Evolutionary conservation across 1,140 invertebrate species (phyloP), one percentile per base, ranked within the genome.

Genomic region (Pantala flavescens): DNA sequence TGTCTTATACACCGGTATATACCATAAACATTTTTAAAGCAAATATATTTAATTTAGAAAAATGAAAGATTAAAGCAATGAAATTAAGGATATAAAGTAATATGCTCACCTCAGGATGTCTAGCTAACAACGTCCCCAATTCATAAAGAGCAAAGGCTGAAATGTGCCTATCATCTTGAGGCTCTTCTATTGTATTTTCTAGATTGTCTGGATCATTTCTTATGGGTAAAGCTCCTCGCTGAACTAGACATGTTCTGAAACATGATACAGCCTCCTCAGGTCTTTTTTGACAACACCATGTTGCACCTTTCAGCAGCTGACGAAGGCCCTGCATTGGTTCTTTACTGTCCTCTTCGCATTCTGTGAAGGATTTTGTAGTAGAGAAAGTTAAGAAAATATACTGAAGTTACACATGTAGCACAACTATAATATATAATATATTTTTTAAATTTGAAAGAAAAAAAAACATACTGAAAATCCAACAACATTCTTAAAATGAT

Each of bases 71-170:
- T n/a, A n/a, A n/a, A n/a, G n/a, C n/a, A n/a, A n/a, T n/a, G n/a
- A n/a, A n/a, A n/a, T n/a, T n/a, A n/a, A n/a, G n/a, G n/a, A n/a
- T n/a, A n/a, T n/a, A n/a, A n/a, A n/a, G n/a, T n/a, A n/a, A n/a
- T n/a, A n/a, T n/a, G n/a, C 81, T 82, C 80, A 88, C 87, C 78
- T 85, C 81, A 73, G 80, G 78, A 72, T 83, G 79, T 78, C 83
- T 84, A 19, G 84, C 81, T 75, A 90, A 81, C 11, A 86, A 81
- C 42, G 83, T 82, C 23, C 87, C 89, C 55, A 90, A 80, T 79
- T 91, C 90, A 80, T 88, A 91, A 24, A 88, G 80, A 42, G 89
- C 87, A 81, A 90, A 91, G 16, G 89, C 89, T 74, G 88, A 86
- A 74, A 91, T 82, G 78, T 90, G 89, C 49, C 84, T 82, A 79